Conservation (phyloP, 2,113 vertebrate species). For the Dolichallabes microphthalmus region DNA sequence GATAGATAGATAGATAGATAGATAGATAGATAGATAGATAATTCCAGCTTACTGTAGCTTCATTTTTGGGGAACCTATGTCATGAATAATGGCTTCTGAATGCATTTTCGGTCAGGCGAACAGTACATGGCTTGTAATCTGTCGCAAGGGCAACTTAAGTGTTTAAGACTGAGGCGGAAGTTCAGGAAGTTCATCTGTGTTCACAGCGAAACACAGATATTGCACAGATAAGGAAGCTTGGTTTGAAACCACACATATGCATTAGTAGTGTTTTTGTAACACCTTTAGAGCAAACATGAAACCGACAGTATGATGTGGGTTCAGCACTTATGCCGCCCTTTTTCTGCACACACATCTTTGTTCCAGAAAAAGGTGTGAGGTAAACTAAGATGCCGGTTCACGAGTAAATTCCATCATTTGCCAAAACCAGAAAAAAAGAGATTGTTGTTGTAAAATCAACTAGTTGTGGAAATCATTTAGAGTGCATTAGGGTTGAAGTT, state of each 20-base stretch:
- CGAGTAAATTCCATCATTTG: background rate
- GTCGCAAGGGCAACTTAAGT: background rate
- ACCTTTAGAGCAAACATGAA: conserved; percentile 37
- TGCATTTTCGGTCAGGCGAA: background rate
- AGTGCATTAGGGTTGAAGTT: background rate
- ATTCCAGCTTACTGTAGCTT: background rate
- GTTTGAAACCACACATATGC: conserved; percentile 22
- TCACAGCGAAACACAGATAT: conserved; percentile 17
- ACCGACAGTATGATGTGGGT: background rate
- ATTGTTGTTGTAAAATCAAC: background rate
- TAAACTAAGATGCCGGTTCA: no score
- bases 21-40: no score
- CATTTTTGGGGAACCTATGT: background rate
- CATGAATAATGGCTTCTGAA: background rate
- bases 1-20: no score
- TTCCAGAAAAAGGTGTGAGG: background rate
- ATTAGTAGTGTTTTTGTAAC: conserved; percentile 40
- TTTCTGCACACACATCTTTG: background rate
- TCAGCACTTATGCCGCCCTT: conserved; percentile 16
- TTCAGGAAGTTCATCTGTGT: conserved; percentile 10
- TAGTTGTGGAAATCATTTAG: background rate
- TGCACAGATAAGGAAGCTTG: conserved; percentile 26
- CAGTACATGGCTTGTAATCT: background rate
- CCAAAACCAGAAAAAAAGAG: background rate
- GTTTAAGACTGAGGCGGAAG: conserved; percentile 4